Percentiles rank a stretch among this genome's conserved stretches.
These are phyloP conservation scores for Botrylloides violaceus DNA, from an alignment of 23 tunicate species.

Conservation along the genomic window DNA sequence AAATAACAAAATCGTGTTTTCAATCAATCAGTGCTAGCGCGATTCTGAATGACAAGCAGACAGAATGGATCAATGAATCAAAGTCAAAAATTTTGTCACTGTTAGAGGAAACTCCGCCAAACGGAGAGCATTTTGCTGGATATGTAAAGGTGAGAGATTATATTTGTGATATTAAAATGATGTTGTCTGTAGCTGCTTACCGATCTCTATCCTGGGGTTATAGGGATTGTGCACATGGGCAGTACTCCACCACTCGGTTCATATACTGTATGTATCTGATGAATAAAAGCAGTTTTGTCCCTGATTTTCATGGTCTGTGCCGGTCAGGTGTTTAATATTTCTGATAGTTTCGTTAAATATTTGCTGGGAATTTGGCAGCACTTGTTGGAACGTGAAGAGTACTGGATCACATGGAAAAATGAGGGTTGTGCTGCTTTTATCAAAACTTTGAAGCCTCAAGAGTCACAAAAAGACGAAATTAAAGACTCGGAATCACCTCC, in stretches of 20 bases:
- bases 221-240: no score
- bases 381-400: constrained; percentile 79
- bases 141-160: constrained; percentile 59
- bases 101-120: constrained; percentile 93
- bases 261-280: no score
- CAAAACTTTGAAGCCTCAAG: constrained; percentile 24
- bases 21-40: constrained; percentile 32
- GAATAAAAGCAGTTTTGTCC: no score
- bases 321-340: no score
- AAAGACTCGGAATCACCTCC: constrained; percentile 10
- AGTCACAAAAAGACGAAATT: constrained; percentile 25
- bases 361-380: constrained; percentile 62
- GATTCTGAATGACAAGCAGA: constrained; percentile 56
- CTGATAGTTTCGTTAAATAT: no score
- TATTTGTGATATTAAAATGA: no score
- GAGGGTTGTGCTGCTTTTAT: constrained; percentile 90
- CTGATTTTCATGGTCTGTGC: no score
- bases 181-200: no score
- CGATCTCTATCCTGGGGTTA: no score
- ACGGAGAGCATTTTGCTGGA: constrained; percentile 76
- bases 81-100: constrained; percentile 58
- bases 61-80: constrained; percentile 57
- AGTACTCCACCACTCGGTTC: no score
- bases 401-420: constrained; percentile 96
- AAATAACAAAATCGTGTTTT: neutral